phyloP scores from a whole-genome alignment of 2,113 vertebrate species.

The Sturnus vulgaris region DNA sequence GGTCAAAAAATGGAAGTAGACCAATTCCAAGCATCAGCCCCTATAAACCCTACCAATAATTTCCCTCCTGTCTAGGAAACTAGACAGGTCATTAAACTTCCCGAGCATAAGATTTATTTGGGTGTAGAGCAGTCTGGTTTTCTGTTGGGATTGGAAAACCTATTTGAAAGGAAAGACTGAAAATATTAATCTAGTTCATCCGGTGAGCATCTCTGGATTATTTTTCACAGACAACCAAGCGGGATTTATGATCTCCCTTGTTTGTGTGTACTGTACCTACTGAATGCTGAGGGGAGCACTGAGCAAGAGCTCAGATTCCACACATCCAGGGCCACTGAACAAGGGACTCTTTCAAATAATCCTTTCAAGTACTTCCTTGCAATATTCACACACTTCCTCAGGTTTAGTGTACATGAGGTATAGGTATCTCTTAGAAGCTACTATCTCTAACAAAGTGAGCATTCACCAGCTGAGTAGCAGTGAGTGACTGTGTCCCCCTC shows the following conservation, averaged over 20 bases:
- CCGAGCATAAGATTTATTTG: background rate
- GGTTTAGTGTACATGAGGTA: background rate
- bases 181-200: background rate
- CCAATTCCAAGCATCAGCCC: background rate
- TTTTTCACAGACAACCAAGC: background rate
- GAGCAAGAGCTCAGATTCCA: background rate
- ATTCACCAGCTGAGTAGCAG: background rate
- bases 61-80: background rate
- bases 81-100: background rate
- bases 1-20: background rate
- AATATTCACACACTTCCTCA: background rate
- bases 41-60: background rate
- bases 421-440: fast-evolving
- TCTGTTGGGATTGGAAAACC: background rate
- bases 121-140: background rate
- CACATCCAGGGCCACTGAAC: fast-evolving
- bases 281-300: background rate
- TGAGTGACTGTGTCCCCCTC: background rate
- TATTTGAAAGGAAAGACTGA: background rate
- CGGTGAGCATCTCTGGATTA: background rate
- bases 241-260: background rate
- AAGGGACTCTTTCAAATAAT: background rate
- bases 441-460: background rate
- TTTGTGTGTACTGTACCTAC: background rate
- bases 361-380: background rate